Evolutionary conservation across 2,797 vertebrate species (phyloP), one percentile per base, ranked within the genome.

Genomic region (Poecilia gillii): DNA sequence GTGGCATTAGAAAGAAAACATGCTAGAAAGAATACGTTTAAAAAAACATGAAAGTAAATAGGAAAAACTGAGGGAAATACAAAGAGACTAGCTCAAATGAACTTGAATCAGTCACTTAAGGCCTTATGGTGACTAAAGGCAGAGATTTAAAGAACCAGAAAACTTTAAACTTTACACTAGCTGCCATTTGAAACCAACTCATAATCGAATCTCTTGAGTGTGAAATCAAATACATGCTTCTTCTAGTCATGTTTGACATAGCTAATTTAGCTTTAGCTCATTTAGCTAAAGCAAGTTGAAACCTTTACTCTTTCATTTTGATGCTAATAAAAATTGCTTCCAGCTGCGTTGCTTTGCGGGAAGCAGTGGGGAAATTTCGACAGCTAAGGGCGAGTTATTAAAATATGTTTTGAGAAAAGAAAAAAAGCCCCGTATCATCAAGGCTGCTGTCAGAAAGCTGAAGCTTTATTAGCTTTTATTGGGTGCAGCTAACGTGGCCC

Each of bases 381-480:
- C 79, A 86, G 66, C 74, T 92, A 20, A 41, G 84, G 59, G 91
- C 90, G 89, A 87, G 89, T 78, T 75, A 0, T 53, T 81, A 39
- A 31, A 55, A 53, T 28, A 66, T 13, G 55, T 13, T 39, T 51
- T 62, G 31, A 51, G 7, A 4, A 4, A 68, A 33, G 12, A n/a
- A 53, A 36, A 78, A 87, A 74, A n/a, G 7, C 23, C 25, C 41
- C 12, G 7, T 28, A 71, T 16, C 66, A 28, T 71, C 68, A 45
- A 71, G 68, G 43, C 41, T 45, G 5, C 68, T 33, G 55, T 31
- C 74, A 64, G 55, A 41, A 46, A 59, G 28, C 11, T 23, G 23
- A 70, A 36, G 41, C 6, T 6, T 6, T 81, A 76, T 72, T 23
- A 20, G 1, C 36, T 73, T 77, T 81, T 74, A 76, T n/a, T 11